Base-by-base conservation (phyloP, 37 sponge, comb jelly and placozoan genomes). In the Agelas oroides region DNA sequence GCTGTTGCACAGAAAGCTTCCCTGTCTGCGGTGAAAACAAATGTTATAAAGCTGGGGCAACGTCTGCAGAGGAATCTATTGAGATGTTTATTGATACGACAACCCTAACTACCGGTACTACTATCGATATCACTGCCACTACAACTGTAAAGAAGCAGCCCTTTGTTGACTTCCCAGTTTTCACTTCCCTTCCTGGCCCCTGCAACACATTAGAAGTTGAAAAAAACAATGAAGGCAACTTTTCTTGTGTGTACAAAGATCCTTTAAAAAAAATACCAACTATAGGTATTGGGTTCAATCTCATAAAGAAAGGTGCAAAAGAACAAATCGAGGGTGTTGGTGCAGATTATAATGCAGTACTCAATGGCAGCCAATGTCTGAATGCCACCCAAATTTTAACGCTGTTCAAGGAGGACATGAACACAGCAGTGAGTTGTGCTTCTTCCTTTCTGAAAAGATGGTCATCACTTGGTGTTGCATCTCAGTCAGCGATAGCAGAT, bases 401-500 rank as follows among this genome's bases (percentile, higher is more conserved):
- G 46, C 53, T 74, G 2, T 74, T 74, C 37, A 19, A 74, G 2
- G 3, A 40, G 19, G 75, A 74, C 46, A 74, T 74, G 75, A 24
- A 5, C 14, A 40, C 20, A 6, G 75, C 75, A 40, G 75, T 74
- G 41, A 74, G 15, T 11, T 74, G 75, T 74, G 75, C 53, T 2
- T 8, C 11, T 1, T 5, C 3, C 16, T 74, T 53, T 53, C 27
- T 74, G 75, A 5, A 5, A 61, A 61, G 3, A 23, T 39, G 54
- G 31, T 24, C 28, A 24, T 25, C 18, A 25, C 21, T 74, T 12
- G 18, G 75, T 5, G 1, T 5, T 46, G 20, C 8, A 38, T 55
- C 75, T 46, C 41, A 46, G 37, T 74, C 75, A 74, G 75, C 75
- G 17, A 19, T 74, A 3, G 75, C 75, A 46, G 75, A 74, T 46